These are phyloP conservation scores for Coreius guichenoti DNA, from an alignment of 2,797 vertebrate genomes.

Conservation along the genomic window DNA sequence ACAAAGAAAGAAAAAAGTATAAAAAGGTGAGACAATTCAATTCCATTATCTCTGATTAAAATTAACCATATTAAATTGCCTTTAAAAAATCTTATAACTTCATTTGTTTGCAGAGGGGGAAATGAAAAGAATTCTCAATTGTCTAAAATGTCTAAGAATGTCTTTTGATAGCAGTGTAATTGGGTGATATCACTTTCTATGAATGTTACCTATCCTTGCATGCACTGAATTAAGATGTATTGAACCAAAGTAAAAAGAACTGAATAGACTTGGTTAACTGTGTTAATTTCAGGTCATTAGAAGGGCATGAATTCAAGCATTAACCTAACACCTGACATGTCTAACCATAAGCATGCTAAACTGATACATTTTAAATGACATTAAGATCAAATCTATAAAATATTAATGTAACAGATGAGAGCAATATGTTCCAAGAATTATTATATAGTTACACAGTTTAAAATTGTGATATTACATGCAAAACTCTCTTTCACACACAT, in stretches of 20 bases:
- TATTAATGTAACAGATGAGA: background rate
- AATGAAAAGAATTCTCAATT: background rate
- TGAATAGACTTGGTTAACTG: background rate
- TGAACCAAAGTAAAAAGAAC: background rate
- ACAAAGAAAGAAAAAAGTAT: background rate
- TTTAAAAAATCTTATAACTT: background rate
- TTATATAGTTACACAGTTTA: background rate
- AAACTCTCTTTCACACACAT: slow-evolving; percentile 8
- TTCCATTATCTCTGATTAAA: background rate
- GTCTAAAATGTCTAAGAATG: too few species aligned
- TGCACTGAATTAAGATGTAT: background rate
- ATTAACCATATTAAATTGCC: background rate
- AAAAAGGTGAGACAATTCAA: background rate
- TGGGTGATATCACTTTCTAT: background rate
- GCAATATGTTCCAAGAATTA: background rate
- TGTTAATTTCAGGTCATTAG: background rate
- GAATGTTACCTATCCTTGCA: background rate
- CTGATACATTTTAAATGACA: background rate
- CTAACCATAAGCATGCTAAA: background rate
- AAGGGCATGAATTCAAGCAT: background rate
- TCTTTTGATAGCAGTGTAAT: background rate
- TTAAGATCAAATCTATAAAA: background rate
- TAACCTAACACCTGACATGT: background rate
- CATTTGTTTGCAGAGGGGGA: background rate
- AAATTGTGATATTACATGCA: background rate